Evolutionary conservation across 2,888 invertebrate species (phyloP).

Genomic region (Taenaris catops): DNA sequence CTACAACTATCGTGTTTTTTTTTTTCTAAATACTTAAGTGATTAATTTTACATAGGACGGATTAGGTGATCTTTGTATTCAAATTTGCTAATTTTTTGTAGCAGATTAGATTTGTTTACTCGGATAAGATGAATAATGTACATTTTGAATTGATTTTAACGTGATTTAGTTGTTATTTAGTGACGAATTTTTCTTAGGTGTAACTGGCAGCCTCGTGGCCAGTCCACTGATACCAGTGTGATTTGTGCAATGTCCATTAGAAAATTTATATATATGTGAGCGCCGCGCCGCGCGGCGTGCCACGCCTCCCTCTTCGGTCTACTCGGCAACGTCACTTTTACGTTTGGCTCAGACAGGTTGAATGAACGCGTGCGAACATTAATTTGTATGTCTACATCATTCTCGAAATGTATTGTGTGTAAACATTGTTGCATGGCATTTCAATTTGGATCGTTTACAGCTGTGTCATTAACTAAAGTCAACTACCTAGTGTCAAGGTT

Average conservation of each 20-base stretch:
- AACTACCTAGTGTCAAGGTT: no score
- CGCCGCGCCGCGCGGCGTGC: constrained; percentile 8
- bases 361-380: constrained; percentile 1
- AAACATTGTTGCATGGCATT: no score
- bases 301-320: constrained; percentile 3
- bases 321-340: not conserved
- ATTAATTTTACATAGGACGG: constrained; percentile 73
- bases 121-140: constrained; percentile 73
- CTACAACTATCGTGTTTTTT: constrained; percentile 67
- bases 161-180: constrained; percentile 80
- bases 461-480: no score
- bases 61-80: constrained; percentile 77
- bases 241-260: constrained; percentile 66
- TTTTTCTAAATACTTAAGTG: constrained; percentile 64
- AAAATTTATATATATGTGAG: constrained; percentile 32
- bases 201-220: constrained; percentile 66
- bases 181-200: constrained; percentile 71
- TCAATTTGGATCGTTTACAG: no score
- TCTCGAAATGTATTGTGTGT: no score
- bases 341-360: constrained; percentile 10
- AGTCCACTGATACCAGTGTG: constrained; percentile 69
- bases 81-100: constrained; percentile 78
- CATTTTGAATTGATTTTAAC: constrained; percentile 78
- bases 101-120: constrained; percentile 78
- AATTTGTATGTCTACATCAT: no score